Conservation (phyloP, 2,888 invertebrate species). For the Cerastis leucographa region DNA sequence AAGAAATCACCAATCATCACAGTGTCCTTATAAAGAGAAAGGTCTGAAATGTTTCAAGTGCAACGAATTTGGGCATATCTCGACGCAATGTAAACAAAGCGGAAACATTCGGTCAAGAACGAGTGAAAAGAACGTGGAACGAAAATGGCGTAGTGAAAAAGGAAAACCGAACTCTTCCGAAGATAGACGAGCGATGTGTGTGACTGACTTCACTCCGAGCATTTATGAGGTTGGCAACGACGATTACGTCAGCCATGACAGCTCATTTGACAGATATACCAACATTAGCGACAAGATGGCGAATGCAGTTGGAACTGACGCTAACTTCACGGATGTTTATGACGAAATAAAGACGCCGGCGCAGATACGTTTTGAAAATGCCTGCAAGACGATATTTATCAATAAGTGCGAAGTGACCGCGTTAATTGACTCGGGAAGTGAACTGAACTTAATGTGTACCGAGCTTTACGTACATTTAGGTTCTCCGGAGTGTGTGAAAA, state of each 20-base stretch:
- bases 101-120: too few relatives aligned
- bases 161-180: not conserved
- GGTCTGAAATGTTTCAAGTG: too few relatives aligned
- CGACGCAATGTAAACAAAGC: too few relatives aligned
- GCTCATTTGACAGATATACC: not conserved
- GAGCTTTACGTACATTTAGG: too few relatives aligned
- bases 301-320: not conserved
- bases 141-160: too few relatives aligned
- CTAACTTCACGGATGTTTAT: slow-evolving; percentile 2
- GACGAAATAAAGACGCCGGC: not conserved
- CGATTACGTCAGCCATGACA: not conserved
- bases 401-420: not conserved
- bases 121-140: too few relatives aligned
- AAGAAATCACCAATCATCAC: too few relatives aligned
- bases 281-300: not conserved
- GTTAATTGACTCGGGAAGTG: too few relatives aligned
- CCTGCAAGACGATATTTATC: not conserved
- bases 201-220: not conserved
- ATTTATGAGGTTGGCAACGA: not conserved
- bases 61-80: too few relatives aligned
- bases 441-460: too few relatives aligned
- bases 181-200: not conserved
- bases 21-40: too few relatives aligned
- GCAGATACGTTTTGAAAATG: slow-evolving; percentile 2
- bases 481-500: too few relatives aligned